Evolutionary conservation across 1,140 invertebrate species (phyloP).

Genomic region (Pseudomyrmex cubaensis): DNA sequence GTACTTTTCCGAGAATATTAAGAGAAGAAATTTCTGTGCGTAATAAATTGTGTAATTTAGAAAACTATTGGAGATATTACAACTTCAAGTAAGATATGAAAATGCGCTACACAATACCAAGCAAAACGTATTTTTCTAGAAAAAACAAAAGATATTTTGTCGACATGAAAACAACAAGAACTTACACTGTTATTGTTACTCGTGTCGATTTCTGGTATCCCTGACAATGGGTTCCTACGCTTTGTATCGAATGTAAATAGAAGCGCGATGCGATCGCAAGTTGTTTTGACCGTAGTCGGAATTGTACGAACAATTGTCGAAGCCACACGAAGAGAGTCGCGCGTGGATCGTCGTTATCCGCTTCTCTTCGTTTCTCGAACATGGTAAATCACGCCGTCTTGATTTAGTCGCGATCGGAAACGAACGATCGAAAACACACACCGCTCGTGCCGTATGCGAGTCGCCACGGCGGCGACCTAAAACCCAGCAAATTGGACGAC

Average conservation of each 20-base stretch:
- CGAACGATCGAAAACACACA: neutral
- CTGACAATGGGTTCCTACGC: neutral
- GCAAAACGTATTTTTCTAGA: too few species aligned
- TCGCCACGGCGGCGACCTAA: conserved; percentile 3
- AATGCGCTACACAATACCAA: too few species aligned
- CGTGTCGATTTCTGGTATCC: neutral
- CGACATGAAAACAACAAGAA: too few species aligned
- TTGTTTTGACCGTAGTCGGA: neutral
- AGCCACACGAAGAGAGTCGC: conserved; percentile 24
- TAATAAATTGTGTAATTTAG: neutral
- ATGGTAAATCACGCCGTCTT: conserved; percentile 37
- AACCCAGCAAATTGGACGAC: conserved; percentile 62
- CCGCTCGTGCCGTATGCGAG: conserved; percentile 4
- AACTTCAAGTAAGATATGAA: too few species aligned
- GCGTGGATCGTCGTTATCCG: conserved; percentile 23
- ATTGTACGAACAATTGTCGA: neutral
- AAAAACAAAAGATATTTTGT: too few species aligned
- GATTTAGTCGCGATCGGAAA: conserved; percentile 30
- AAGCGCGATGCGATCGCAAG: conserved; percentile 16
- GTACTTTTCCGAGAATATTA: conserved; percentile 1
- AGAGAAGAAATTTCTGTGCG: neutral
- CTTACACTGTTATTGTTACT: too few species aligned
- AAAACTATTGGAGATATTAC: too few species aligned
- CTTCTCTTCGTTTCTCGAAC: conserved; percentile 29
- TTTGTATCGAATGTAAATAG: conserved; percentile 1